Conservation (phyloP, 2,113 vertebrate species). For the Neogale vison region DNA sequence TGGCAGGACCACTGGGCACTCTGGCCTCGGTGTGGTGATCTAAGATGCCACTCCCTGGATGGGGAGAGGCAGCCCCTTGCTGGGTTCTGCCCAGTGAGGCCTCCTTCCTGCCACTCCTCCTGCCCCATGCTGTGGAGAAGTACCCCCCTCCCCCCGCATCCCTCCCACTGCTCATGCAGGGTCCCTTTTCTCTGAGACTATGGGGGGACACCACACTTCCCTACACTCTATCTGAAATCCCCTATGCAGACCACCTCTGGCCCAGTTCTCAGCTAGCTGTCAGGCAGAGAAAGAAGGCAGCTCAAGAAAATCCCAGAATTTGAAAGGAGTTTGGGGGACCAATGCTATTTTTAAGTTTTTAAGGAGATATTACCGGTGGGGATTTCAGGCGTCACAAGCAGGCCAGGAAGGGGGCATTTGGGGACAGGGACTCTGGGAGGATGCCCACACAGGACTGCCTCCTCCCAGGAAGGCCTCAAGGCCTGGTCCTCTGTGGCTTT, state of each 20-base stretch:
- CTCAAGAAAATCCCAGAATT: slow-evolving; percentile 6
- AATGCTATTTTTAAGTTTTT: slow-evolving; percentile 16
- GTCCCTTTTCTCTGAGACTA: not conserved
- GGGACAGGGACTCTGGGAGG: not conserved
- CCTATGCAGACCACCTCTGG: not conserved
- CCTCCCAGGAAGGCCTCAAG: not conserved
- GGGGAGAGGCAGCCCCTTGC: not conserved
- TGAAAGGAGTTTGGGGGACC: not conserved
- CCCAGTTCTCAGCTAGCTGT: not conserved
- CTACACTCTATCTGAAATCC: not conserved
- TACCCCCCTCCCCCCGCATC: not conserved
- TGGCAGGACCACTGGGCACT: not conserved
- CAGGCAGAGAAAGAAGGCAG: not conserved
- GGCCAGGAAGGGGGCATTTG: not conserved
- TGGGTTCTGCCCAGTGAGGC: not conserved
- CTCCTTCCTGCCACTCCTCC: not conserved
- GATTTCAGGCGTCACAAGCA: not conserved
- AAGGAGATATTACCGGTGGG: not conserved
- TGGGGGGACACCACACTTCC: not conserved
- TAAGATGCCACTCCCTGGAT: not conserved
- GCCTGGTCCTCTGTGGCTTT: not conserved
- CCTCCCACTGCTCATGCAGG: not conserved
- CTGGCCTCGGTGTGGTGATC: not conserved
- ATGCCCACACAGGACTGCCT: not conserved
- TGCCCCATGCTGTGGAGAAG: not conserved